phyloP scores from a whole-genome alignment of 2,797 vertebrate species.

The Tamandua tetradactyla region DNA sequence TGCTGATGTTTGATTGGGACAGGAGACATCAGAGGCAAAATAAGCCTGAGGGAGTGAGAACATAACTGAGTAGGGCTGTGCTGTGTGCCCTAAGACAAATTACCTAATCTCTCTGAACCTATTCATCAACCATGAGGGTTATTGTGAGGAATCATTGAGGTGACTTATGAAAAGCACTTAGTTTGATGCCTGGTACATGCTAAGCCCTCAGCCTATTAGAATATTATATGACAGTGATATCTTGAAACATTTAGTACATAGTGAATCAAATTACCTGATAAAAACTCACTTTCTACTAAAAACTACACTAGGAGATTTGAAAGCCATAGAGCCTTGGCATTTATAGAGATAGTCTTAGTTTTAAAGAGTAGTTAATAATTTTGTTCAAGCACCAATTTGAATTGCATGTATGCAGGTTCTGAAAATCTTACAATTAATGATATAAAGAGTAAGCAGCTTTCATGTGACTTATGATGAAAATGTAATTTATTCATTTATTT shows the following conservation, averaged over 20 bases:
- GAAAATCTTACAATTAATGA: background rate
- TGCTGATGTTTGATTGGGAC: background rate
- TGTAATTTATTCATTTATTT: background rate
- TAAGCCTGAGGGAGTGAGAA: background rate
- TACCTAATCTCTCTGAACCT: background rate
- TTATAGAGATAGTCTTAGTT: background rate
- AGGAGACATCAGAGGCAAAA: background rate
- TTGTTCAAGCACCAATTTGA: background rate
- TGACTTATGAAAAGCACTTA: background rate
- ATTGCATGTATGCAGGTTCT: background rate
- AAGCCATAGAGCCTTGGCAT: background rate
- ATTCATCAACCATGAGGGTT: background rate
- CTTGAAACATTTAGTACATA: background rate
- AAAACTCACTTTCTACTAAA: constrained; percentile 39
- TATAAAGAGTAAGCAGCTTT: background rate
- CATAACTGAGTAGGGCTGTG: background rate
- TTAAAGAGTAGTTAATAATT: constrained; percentile 6
- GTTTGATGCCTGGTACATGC: background rate
- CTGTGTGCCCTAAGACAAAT: background rate
- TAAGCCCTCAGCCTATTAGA: background rate
- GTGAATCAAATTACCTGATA: background rate
- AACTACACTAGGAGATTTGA: background rate
- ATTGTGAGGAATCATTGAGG: background rate
- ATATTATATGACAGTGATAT: background rate
- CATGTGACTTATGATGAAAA: background rate